These are phyloP conservation scores for Mellivora capensis DNA, from an alignment of 2,113 vertebrate species.

Conservation along the genomic window DNA sequence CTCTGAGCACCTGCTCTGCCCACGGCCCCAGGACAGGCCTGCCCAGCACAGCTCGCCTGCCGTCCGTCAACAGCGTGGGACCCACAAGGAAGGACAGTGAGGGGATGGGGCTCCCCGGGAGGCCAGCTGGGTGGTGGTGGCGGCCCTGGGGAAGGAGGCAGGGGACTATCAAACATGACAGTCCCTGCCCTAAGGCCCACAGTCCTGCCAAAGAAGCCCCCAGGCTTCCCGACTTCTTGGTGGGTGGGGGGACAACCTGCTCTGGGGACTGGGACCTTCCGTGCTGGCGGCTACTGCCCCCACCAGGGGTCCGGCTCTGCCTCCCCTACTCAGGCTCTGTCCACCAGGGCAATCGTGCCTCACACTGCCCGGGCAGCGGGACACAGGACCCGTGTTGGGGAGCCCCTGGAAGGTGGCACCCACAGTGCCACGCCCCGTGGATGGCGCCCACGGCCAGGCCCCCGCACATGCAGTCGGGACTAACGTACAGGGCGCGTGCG, in stretches of 20 bases:
- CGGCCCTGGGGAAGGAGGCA: not conserved
- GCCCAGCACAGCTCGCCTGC: not conserved
- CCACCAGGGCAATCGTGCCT: not conserved
- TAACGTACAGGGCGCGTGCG: fast-evolving
- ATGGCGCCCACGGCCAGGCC: fast-evolving
- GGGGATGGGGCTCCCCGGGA: fast-evolving
- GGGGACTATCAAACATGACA: not conserved
- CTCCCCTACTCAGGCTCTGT: not conserved
- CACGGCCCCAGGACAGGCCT: not conserved
- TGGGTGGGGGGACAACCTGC: too few relatives aligned
- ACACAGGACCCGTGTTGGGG: fast-evolving
- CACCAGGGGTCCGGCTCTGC: not conserved
- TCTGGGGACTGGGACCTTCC: fast-evolving
- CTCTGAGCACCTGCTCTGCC: not conserved
- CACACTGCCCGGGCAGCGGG: fast-evolving
- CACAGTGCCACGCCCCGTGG: fast-evolving
- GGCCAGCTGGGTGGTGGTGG: not conserved
- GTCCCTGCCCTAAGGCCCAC: fast-evolving
- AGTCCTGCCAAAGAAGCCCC: not conserved
- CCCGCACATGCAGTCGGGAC: too few relatives aligned
- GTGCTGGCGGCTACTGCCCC: too few relatives aligned
- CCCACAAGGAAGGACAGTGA: not conserved
- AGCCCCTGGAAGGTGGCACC: fast-evolving
- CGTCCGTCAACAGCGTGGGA: fast-evolving
- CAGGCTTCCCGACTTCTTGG: not conserved